Evolutionary conservation across 2,797 vertebrate species (phyloP).

Genomic region (Thaleichthys pacificus): DNA sequence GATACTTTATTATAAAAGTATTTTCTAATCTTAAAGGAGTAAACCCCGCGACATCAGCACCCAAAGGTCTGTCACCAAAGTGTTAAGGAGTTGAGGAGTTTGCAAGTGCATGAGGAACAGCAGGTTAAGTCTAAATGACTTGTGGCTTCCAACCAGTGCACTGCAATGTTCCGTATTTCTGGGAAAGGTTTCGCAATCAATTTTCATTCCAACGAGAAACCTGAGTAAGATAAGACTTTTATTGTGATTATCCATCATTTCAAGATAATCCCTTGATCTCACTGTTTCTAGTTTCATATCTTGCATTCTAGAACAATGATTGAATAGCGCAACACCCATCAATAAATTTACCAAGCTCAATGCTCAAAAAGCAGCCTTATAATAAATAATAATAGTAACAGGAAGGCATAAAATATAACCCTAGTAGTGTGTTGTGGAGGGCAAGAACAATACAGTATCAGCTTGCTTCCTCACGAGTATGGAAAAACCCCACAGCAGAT

Average conservation of each 20-base stretch:
- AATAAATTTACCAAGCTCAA: not conserved
- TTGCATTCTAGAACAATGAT: not conserved
- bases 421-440: too few relatives aligned
- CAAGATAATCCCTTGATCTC: not conserved
- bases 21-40: too few relatives aligned
- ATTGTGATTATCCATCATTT: not conserved
- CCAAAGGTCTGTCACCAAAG: too few relatives aligned
- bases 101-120: too few relatives aligned
- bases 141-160: not conserved
- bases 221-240: not conserved
- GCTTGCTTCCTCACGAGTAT: constrained; percentile 7
- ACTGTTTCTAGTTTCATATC: not conserved
- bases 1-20: too few relatives aligned
- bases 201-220: constrained; percentile 1
- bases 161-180: not conserved
- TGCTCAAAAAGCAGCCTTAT: not conserved
- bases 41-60: too few relatives aligned
- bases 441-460: not conserved
- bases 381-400: not conserved
- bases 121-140: not conserved
- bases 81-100: too few relatives aligned
- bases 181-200: not conserved
- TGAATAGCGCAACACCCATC: not conserved
- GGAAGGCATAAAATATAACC: not conserved
- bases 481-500: constrained; percentile 26